Percentiles rank a stretch among this genome's conserved stretches.
phyloP scores from a whole-genome alignment of 2,797 vertebrate species.

The Rallus crepitans region DNA sequence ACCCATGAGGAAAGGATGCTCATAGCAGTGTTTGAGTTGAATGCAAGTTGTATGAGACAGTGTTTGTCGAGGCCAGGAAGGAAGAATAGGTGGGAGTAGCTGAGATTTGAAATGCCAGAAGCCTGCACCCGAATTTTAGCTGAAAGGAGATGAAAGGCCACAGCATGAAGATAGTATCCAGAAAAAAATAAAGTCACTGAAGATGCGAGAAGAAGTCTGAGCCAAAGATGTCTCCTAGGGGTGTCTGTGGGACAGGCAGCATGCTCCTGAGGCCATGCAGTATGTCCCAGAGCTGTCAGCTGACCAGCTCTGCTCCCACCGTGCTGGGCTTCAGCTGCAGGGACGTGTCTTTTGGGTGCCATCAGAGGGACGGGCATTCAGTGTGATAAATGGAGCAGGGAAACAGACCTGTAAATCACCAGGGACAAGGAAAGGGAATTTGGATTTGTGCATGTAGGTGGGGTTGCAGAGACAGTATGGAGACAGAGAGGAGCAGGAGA shows the following conservation, averaged over 20 bases:
- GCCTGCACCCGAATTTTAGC: conserved; percentile 9
- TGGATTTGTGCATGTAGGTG: not conserved
- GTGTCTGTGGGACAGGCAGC: not conserved
- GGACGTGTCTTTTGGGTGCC: not conserved
- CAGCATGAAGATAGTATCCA: not conserved
- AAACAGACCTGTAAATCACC: not conserved
- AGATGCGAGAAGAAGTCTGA: not conserved
- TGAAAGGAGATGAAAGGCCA: conserved; percentile 4
- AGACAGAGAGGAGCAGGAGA: not conserved
- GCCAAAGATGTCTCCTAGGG: not conserved
- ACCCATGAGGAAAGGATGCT: not conserved
- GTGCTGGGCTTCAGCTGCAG: fast-evolving
- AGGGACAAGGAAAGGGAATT: not conserved
- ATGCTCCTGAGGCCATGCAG: not conserved
- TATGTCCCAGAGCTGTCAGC: not conserved
- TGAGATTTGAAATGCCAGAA: conserved; percentile 19
- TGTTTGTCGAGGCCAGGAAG: not conserved
- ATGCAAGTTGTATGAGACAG: not conserved
- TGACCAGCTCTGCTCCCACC: not conserved
- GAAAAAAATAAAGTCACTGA: not conserved
- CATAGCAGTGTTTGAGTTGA: not conserved
- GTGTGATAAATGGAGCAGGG: not conserved
- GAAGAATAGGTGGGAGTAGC: conserved; percentile 35
- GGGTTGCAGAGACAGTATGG: not conserved
- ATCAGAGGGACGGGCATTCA: not conserved